Conservation (phyloP, 2,888 invertebrate genomes). For the Ichneumoninae sp. region DNA sequence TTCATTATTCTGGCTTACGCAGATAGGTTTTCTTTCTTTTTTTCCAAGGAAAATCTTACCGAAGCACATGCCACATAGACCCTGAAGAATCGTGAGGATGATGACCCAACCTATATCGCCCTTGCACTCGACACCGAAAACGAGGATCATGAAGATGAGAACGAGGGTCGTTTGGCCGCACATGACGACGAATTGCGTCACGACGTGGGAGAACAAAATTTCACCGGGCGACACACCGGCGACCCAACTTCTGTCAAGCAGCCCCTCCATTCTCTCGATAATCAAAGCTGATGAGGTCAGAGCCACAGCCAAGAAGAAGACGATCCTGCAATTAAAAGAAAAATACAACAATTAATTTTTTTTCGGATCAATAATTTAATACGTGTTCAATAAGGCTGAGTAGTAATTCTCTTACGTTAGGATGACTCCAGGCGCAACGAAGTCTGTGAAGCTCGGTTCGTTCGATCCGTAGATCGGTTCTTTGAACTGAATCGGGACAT, state of each 20-base stretch:
- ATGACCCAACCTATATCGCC: constrained; percentile 95
- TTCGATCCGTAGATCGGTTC: constrained; percentile 95
- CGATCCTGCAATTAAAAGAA: constrained; percentile 89
- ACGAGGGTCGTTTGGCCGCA: constrained; percentile 96
- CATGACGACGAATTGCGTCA: constrained; percentile 98
- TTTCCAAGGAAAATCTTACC: constrained; percentile 86
- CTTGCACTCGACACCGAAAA: constrained; percentile 95
- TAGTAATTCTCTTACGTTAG: constrained; percentile 89
- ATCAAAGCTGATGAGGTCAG: constrained; percentile 96
- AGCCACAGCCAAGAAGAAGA: constrained; percentile 98
- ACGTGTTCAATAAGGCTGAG: neutral
- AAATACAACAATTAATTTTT: constrained; percentile 12
- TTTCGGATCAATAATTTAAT: neutral
- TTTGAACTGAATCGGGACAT: constrained; percentile 95
- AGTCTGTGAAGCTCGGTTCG: constrained; percentile 97
- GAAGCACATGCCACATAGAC: constrained; percentile 98
- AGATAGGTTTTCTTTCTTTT: neutral
- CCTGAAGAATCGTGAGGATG: constrained; percentile 94
- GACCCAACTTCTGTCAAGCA: constrained; percentile 96
- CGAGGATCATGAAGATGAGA: constrained; percentile 95
- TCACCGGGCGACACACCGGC: constrained; percentile 96
- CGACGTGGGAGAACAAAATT: constrained; percentile 96
- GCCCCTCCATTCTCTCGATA: constrained; percentile 95
- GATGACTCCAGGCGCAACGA: constrained; percentile 98
- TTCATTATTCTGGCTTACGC: neutral